Conservation (phyloP, 2,888 invertebrate genomes). For the Sphaeridia pumilis region DNA sequence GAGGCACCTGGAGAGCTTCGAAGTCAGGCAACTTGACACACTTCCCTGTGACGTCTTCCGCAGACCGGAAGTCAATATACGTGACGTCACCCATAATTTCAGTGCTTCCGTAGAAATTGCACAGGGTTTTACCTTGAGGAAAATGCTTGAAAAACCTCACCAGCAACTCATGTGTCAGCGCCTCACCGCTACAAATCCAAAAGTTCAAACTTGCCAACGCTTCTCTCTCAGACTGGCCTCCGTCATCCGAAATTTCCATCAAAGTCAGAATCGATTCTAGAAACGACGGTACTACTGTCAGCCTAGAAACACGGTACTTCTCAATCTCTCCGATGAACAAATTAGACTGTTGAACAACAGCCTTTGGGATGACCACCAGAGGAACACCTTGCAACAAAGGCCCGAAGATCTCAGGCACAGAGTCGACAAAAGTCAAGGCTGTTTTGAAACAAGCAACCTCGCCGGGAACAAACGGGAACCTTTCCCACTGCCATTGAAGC, state of each 20-base stretch:
- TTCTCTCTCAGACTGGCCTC: neutral
- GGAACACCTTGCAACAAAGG: conserved; percentile 48
- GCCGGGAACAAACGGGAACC: conserved; percentile 62
- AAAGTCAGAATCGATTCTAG: conserved; percentile 55
- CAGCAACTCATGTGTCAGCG: conserved; percentile 43
- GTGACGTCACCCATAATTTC: conserved; percentile 88
- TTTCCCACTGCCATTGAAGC: conserved; percentile 75
- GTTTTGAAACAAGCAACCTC: conserved; percentile 74
- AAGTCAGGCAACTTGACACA: conserved; percentile 1
- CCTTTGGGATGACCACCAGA: conserved; percentile 60
- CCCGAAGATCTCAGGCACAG: conserved; percentile 44
- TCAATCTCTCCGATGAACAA: conserved; percentile 8
- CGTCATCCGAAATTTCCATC: conserved; percentile 6
- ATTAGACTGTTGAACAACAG: conserved; percentile 38
- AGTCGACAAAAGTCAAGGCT: conserved; percentile 80
- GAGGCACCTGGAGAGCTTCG: conserved; percentile 10
- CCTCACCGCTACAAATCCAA: conserved; percentile 80
- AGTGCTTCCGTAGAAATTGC: conserved; percentile 84
- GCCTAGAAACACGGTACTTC: conserved; percentile 53
- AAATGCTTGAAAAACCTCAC: conserved; percentile 53
- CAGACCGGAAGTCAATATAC: conserved; percentile 54
- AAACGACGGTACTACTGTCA: conserved; percentile 73
- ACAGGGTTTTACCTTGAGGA: conserved; percentile 50
- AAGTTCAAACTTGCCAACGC: conserved; percentile 51
- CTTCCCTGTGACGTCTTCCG: conserved; percentile 45